These are phyloP conservation scores for Deroptyus accipitrinus DNA, from an alignment of 2,113 vertebrate genomes.

Conservation along the genomic window DNA sequence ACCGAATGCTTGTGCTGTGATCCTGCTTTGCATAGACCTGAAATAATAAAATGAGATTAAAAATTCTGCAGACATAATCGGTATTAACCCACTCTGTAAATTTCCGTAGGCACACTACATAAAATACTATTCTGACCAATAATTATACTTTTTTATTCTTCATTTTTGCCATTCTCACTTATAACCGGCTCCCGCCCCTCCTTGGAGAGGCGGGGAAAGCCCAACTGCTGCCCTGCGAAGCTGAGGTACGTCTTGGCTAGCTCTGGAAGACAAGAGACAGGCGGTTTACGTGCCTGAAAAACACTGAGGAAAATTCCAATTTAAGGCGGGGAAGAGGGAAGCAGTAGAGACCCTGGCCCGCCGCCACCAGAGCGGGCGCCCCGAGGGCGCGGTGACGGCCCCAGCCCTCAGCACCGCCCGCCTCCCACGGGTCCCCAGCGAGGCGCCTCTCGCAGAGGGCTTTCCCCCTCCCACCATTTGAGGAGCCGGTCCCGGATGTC, in stretches of 20 bases:
- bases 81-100: background rate
- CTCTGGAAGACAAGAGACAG: background rate
- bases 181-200: background rate
- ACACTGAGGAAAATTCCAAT: background rate
- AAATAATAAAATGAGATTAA: background rate
- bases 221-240: background rate
- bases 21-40: conserved; percentile 81
- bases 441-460: too few species aligned
- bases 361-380: background rate
- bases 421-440: background rate
- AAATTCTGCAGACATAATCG: background rate
- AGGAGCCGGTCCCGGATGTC: conserved; percentile 61
- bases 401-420: background rate
- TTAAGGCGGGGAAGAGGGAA: too few species aligned
- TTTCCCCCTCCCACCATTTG: conserved; percentile 72
- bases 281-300: background rate
- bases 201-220: background rate
- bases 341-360: fast-evolving
- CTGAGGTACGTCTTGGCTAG: fast-evolving
- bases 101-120: background rate
- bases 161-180: background rate
- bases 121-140: background rate
- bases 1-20: conserved; percentile 71
- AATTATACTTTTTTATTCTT: background rate
- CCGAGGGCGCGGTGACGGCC: background rate